A percentile compares a stretch with the other conserved stretches of the same genome.
Evolutionary conservation across 2,888 invertebrate genomes (phyloP).

Genomic region (Hydrotaea diabolus): DNA sequence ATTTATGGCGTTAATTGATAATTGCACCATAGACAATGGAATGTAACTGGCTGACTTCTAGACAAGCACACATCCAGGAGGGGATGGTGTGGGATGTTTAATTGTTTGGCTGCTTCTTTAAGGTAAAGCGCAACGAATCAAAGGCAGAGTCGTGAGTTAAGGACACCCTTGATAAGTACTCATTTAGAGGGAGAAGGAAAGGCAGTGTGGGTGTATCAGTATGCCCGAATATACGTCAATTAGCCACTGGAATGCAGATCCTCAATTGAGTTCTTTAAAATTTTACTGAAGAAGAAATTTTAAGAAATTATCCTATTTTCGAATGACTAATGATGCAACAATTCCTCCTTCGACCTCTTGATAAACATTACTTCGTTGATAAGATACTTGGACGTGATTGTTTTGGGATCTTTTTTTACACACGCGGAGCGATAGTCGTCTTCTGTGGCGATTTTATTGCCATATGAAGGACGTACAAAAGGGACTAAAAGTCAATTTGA

Average conservation of each 20-base stretch:
- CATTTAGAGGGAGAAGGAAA: neutral
- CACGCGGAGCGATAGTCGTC: too few relatives aligned
- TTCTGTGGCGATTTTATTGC: too few relatives aligned
- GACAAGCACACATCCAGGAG: neutral
- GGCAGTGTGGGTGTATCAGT: slow-evolving; percentile 39
- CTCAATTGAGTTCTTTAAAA: slow-evolving; percentile 36
- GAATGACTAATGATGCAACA: slow-evolving; percentile 18
- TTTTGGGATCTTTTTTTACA: too few relatives aligned
- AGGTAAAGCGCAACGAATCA: slow-evolving; percentile 40
- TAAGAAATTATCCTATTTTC: slow-evolving; percentile 25
- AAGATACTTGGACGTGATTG: too few relatives aligned
- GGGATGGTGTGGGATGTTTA: neutral
- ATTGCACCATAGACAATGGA: slow-evolving; percentile 52
- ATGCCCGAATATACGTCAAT: slow-evolving; percentile 32
- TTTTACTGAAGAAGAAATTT: neutral
- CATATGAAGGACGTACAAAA: too few relatives aligned
- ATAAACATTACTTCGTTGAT: neutral
- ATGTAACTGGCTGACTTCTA: slow-evolving; percentile 9
- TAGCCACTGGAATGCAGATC: slow-evolving; percentile 34
- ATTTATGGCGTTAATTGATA: slow-evolving; percentile 73
- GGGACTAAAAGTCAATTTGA: too few relatives aligned
- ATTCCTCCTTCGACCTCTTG: neutral
- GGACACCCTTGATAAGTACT: neutral
- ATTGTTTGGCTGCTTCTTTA: slow-evolving; percentile 26
- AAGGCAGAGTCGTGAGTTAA: neutral